Evolutionary conservation across 2,888 invertebrate genomes (phyloP).

Genomic region (Idaea aversata): DNA sequence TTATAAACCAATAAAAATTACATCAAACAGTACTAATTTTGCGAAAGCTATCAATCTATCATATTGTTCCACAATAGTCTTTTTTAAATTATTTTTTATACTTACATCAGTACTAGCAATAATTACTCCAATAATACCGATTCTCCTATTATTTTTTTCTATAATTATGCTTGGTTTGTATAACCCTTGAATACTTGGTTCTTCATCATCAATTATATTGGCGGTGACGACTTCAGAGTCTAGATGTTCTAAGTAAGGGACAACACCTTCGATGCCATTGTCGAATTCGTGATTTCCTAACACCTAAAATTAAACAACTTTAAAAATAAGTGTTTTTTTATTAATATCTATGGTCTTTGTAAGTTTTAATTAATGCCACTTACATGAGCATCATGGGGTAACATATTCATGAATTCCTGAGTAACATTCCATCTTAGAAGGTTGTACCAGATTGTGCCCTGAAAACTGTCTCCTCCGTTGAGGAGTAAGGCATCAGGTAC

Average conservation of each 20-base stretch:
- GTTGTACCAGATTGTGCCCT: slow-evolving; percentile 89
- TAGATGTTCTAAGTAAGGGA: slow-evolving; percentile 84
- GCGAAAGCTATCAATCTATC: no score
- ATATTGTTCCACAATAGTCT: no score
- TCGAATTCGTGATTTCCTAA: slow-evolving; percentile 95
- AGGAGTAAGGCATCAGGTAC: slow-evolving; percentile 83
- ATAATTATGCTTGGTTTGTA: slow-evolving; percentile 84
- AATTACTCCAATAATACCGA: slow-evolving; percentile 90
- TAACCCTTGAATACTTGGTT: slow-evolving; percentile 84
- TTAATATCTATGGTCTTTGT: no score
- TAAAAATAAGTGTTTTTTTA: no score
- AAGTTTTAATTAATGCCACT: slow-evolving; percentile 35
- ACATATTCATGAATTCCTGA: slow-evolving; percentile 86
- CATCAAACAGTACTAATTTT: no score
- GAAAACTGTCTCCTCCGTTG: slow-evolving; percentile 85
- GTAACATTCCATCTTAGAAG: slow-evolving; percentile 87
- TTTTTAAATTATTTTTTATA: slow-evolving; percentile 12
- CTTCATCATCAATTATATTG: slow-evolving; percentile 86
- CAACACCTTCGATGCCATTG: slow-evolving; percentile 84
- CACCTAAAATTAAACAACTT: slow-evolving; percentile 78
- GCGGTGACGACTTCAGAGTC: slow-evolving; percentile 85
- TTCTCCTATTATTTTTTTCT: slow-evolving; percentile 82
- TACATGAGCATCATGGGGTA: slow-evolving; percentile 89
- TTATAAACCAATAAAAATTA: neutral
- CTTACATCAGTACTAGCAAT: slow-evolving; percentile 63